phyloP scores from a whole-genome alignment of 2,113 vertebrate genomes.

The Pteruthius melanotis region DNA sequence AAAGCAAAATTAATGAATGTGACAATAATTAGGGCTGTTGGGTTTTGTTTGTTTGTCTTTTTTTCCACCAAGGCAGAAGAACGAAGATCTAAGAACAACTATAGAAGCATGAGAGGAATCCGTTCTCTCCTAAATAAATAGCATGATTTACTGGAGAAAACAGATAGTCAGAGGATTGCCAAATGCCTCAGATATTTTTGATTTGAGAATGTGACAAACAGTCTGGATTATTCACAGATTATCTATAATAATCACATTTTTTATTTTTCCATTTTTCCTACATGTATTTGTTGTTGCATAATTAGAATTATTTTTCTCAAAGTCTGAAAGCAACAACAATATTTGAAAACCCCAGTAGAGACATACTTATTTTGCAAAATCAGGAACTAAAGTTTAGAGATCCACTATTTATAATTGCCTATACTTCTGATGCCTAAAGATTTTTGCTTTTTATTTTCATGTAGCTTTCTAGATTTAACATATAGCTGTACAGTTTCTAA shows the following conservation, averaged over 20 bases:
- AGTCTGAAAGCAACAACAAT: neutral
- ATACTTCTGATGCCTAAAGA: neutral
- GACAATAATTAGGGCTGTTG: neutral
- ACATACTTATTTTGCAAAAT: neutral
- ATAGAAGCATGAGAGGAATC: constrained; percentile 61
- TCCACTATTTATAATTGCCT: neutral
- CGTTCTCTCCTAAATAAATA: constrained; percentile 46
- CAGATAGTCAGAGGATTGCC: neutral
- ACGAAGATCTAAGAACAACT: constrained; percentile 30
- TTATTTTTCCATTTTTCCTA: neutral
- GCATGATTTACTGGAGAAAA: constrained; percentile 37
- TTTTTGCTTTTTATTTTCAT: neutral
- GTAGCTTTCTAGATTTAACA: neutral
- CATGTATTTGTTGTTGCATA: neutral
- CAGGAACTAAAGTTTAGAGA: neutral
- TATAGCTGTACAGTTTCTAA: neutral
- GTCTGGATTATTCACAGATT: constrained; percentile 20
- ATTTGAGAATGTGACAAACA: constrained; percentile 49
- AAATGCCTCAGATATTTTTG: constrained; percentile 39
- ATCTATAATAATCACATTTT: neutral
- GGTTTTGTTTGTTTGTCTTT: neutral
- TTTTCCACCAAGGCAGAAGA: neutral
- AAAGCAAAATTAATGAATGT: neutral
- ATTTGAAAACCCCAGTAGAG: neutral
- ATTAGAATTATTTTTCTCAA: neutral